These are phyloP conservation scores for Corythornis madagascariensis DNA, from an alignment of 2,113 vertebrate species.

Conservation along the genomic window DNA sequence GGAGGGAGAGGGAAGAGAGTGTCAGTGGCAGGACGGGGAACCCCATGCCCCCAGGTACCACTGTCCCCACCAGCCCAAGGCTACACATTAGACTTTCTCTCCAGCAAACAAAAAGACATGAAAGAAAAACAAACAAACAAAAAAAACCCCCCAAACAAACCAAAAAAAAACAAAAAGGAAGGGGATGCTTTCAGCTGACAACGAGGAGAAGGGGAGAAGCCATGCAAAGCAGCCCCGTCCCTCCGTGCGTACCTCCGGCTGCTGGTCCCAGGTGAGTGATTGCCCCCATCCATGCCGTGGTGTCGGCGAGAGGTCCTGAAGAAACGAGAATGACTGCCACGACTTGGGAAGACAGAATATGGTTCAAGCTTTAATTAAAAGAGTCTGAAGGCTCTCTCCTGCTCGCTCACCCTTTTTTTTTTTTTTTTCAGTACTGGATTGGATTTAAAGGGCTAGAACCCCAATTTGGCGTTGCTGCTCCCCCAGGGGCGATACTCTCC, in stretches of 20 bases:
- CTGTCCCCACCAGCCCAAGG: not conserved
- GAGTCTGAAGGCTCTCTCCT: slow-evolving; percentile 72
- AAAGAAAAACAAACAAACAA: not conserved
- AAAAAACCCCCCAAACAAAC: too few relatives aligned
- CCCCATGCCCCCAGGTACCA: not conserved
- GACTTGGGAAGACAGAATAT: slow-evolving; percentile 66
- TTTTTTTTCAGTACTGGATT: slow-evolving; percentile 72
- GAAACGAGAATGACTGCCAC: slow-evolving; percentile 54
- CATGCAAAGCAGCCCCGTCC: slow-evolving; percentile 62
- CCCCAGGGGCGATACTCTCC: not conserved
- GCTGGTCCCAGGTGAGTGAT: slow-evolving; percentile 56
- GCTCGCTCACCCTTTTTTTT: slow-evolving; percentile 55
- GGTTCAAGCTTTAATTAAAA: slow-evolving; percentile 78
- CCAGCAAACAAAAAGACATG: not conserved
- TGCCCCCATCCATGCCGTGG: slow-evolving; percentile 62
- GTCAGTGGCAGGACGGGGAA: not conserved
- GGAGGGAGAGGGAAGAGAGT: not conserved
- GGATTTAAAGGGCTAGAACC: slow-evolving; percentile 82
- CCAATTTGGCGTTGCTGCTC: slow-evolving; percentile 52
- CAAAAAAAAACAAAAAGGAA: not conserved
- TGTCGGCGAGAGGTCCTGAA: slow-evolving; percentile 20
- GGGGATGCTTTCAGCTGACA: slow-evolving; percentile 17
- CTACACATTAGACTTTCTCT: not conserved
- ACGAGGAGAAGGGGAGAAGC: slow-evolving; percentile 15
- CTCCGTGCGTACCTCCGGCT: slow-evolving; percentile 67